Evolutionary conservation across 2,113 vertebrate genomes (phyloP), one percentile per base, ranked within the genome.

Genomic region (Thymallus thymallus): DNA sequence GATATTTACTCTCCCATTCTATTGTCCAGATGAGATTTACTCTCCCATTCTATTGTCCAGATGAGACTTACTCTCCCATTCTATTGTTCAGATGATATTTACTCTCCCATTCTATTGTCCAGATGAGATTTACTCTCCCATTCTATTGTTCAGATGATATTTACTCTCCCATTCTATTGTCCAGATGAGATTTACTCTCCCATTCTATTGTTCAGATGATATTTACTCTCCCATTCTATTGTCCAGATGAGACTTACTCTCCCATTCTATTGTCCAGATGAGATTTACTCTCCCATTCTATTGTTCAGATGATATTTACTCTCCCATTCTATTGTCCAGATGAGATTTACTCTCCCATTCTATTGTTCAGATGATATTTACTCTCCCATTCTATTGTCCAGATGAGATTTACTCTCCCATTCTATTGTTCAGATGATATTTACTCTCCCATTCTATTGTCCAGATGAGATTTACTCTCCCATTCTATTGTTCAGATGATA

Each of bases 121-220:
- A 51, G 48, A 51, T 18, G 35, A 46, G 30, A 90, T 96, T 87
- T 94, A 99, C 98, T 99, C 92, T 99, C 97, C 98, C 98, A 99
- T 86, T 99, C 98, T n/a, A n/a, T n/a, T n/a, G n/a, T n/a, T 18
- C 16, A 51, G 48, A 51, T 18, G 35, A 46, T 24, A 90, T 96
- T 87, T 94, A 99, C 98, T 99, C 92, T 99, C 97, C 98, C 98
- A 99, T 86, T 99, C 98, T n/a, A n/a, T n/a, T n/a, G n/a, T n/a
- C 5, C 16, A 51, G 48, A 51, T 18, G 35, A 46, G 30, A 90
- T 96, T 87, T 94, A 99, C 98, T 99, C 92, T 99, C 97, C 98
- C 98, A 99, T 86, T 99, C 98, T n/a, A n/a, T n/a, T n/a, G n/a
- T n/a, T 18, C 16, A 51, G 48, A 51, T 18, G 35, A 46, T 24